Percentiles rank a stretch among this genome's conserved stretches.
Evolutionary conservation across 2,888 invertebrate genomes (phyloP).

Genomic region (Ophion slaviceki): DNA sequence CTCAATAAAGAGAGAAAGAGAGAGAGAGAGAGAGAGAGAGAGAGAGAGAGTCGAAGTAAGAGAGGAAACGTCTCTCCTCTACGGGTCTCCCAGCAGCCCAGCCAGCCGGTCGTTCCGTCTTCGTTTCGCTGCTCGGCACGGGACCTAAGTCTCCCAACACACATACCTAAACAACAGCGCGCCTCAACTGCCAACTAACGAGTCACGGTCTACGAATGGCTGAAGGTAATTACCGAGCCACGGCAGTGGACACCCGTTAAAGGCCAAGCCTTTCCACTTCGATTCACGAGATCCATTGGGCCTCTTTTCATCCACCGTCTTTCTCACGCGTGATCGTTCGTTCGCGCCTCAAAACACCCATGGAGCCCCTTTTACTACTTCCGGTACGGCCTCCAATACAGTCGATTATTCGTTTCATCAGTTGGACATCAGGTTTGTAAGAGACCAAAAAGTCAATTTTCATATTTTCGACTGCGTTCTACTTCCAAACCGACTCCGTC

Average conservation of each 20-base stretch:
- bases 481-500: background rate
- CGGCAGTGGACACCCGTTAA: slow-evolving; percentile 73
- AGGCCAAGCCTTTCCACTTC: slow-evolving; percentile 73
- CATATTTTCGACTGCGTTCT: background rate
- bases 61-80: slow-evolving; percentile 42
- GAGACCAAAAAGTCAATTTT: too few species aligned
- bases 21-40: slow-evolving; percentile 14
- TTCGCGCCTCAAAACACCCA: background rate
- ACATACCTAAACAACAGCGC: slow-evolving; percentile 18
- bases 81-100: slow-evolving; percentile 32
- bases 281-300: slow-evolving; percentile 67
- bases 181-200: slow-evolving; percentile 73
- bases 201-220: slow-evolving; percentile 78
- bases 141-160: slow-evolving; percentile 28
- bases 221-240: slow-evolving; percentile 75
- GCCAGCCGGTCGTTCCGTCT: slow-evolving; percentile 42
- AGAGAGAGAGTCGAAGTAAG: slow-evolving; percentile 27
- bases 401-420: background rate
- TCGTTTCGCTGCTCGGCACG: slow-evolving; percentile 47
- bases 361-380: slow-evolving; percentile 25
- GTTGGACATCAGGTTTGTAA: background rate
- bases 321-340: slow-evolving; percentile 23
- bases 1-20: slow-evolving; percentile 14
- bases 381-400: background rate
- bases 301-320: slow-evolving; percentile 39